phyloP scores from a whole-genome alignment of 2,797 vertebrate genomes.

The Hydrolagus colliei region DNA sequence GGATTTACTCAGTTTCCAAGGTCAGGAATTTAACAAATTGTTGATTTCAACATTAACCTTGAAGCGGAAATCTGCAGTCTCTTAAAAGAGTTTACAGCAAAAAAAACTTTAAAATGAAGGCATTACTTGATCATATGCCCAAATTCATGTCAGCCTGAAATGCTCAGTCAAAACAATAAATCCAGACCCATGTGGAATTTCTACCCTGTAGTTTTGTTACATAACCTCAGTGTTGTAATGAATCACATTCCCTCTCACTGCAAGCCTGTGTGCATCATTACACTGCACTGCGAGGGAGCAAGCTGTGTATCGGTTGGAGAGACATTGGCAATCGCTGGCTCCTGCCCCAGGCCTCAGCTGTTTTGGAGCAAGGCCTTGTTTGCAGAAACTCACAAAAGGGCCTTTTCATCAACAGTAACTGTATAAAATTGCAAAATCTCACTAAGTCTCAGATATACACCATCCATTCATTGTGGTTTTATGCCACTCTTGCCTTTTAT shows the following conservation, averaged over 20 bases:
- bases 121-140: too few relatives aligned
- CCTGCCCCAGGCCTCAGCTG: conserved; percentile 13
- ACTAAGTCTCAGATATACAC: not conserved
- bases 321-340: not conserved
- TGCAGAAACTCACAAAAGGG: conserved; percentile 31
- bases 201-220: not conserved
- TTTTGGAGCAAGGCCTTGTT: conserved; percentile 23
- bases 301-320: not conserved
- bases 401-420: conserved; percentile 35
- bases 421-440: conserved; percentile 31
- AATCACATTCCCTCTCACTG: not conserved
- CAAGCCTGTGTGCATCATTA: not conserved
- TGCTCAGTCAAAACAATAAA: too few relatives aligned
- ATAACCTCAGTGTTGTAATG: not conserved
- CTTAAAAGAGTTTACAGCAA: too few relatives aligned
- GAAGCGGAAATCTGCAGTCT: too few relatives aligned
- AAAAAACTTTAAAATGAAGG: too few relatives aligned
- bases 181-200: too few relatives aligned
- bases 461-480: conserved; percentile 32
- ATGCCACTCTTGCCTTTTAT: not conserved
- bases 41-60: too few relatives aligned
- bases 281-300: not conserved
- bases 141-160: too few relatives aligned
- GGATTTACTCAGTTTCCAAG: too few relatives aligned
- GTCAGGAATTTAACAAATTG: too few relatives aligned